These are phyloP conservation scores for Coenobita brevimanus DNA, from an alignment of 1,140 invertebrate species.

Conservation along the genomic window DNA sequence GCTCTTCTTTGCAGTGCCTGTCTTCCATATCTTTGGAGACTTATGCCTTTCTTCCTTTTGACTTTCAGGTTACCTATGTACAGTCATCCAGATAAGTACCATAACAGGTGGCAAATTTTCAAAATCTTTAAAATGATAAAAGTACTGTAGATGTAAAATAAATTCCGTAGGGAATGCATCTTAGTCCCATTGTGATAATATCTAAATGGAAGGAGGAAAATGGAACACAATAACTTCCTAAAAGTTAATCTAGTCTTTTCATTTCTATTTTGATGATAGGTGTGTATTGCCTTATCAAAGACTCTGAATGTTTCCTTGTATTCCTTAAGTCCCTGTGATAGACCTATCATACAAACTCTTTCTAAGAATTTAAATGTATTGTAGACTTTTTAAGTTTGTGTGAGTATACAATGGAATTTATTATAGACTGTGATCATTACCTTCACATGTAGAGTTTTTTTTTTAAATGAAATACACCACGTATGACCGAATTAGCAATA, in stretches of 20 bases:
- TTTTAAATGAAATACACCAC: constrained; percentile 23
- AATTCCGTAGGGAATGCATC: constrained; percentile 41
- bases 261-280: constrained; percentile 51
- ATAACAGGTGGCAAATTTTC: constrained; percentile 37
- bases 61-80: constrained; percentile 58
- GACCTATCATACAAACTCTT: constrained; percentile 60
- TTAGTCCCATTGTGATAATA: constrained; percentile 57
- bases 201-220: constrained; percentile 52
- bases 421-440: constrained; percentile 60
- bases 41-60: constrained; percentile 57
- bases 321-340: constrained; percentile 67
- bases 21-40: constrained; percentile 65
- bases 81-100: constrained; percentile 46
- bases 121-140: constrained; percentile 28
- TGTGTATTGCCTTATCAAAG: constrained; percentile 63
- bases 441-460: constrained; percentile 41
- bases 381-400: constrained; percentile 61
- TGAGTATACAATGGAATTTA: constrained; percentile 46
- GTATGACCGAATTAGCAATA: constrained; percentile 60
- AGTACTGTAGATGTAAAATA: constrained; percentile 30
- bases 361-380: constrained; percentile 65
- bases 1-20: constrained; percentile 66
- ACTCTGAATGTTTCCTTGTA: constrained; percentile 61
- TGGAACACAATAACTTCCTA: constrained; percentile 40
- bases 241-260: constrained; percentile 62